These are phyloP conservation scores for Agelas oroides DNA, from an alignment of 37 sponge, comb jelly and placozoan species.

Conservation along the genomic window DNA sequence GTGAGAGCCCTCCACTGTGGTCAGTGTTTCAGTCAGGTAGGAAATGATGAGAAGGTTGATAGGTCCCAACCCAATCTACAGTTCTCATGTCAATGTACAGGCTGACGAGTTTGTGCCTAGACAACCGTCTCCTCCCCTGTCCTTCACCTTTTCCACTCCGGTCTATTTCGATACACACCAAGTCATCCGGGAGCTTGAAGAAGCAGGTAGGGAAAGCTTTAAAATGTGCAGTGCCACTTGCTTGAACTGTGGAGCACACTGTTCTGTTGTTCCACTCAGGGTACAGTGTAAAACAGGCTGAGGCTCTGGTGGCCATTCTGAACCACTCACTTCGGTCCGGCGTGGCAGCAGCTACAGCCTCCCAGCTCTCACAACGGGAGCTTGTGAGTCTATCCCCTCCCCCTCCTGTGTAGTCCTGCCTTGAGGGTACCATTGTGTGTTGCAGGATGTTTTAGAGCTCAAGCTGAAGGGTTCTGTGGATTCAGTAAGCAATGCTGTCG, in stretches of 20 bases:
- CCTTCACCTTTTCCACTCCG: not conserved
- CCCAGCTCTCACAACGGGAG: conserved; percentile 22
- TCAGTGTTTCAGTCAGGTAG: too few relatives aligned
- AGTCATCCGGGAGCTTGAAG: conserved; percentile 12
- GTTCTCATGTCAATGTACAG: too few relatives aligned
- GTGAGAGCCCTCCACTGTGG: too few relatives aligned
- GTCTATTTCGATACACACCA: conserved; percentile 45
- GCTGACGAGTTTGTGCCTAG: too few relatives aligned
- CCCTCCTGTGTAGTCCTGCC: too few relatives aligned
- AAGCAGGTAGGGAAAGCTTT: conserved; percentile 25
- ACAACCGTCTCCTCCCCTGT: too few relatives aligned
- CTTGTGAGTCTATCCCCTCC: conserved; percentile 24
- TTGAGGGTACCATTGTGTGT: not conserved
- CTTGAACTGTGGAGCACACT: not conserved
- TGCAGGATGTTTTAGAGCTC: conserved; percentile 53
- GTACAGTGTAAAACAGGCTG: conserved; percentile 37
- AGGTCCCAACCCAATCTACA: too few relatives aligned
- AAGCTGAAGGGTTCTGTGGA: conserved; percentile 31
- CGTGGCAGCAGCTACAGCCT: not conserved
- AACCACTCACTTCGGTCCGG: not conserved
- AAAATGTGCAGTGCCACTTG: not conserved
- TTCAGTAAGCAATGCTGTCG: conserved; percentile 15
- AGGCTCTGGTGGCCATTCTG: conserved; percentile 22
- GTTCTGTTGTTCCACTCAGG: not conserved
- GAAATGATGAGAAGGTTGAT: too few relatives aligned